phyloP scores from a whole-genome alignment of 2,888 invertebrate species.

The Apotomis betuletana region DNA sequence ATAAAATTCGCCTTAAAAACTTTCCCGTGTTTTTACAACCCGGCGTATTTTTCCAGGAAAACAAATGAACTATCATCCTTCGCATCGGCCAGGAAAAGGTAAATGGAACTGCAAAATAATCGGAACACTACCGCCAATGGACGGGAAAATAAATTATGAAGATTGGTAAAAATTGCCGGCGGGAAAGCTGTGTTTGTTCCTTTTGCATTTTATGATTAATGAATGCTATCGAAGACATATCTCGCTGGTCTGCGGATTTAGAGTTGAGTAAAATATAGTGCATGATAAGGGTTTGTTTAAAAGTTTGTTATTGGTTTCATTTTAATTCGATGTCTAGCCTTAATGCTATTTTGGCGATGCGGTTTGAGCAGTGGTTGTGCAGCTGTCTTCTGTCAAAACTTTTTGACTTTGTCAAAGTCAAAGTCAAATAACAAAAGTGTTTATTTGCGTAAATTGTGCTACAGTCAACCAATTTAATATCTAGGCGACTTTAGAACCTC shows the following conservation, averaged over 20 bases:
- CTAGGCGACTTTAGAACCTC: no score
- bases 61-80: constrained; percentile 38
- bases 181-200: constrained; percentile 7
- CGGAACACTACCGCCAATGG: constrained; percentile 27
- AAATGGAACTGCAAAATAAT: constrained; percentile 34
- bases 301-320: neutral
- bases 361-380: no score
- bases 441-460: no score
- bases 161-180: constrained; percentile 23
- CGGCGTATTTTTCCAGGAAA: constrained; percentile 17
- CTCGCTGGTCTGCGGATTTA: constrained; percentile 1
- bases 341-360: no score
- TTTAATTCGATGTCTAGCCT: neutral
- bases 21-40: constrained; percentile 8
- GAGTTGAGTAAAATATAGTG: constrained; percentile 7
- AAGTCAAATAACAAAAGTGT: no score
- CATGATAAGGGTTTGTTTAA: neutral
- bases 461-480: no score
- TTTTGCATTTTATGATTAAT: constrained; percentile 25
- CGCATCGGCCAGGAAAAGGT: constrained; percentile 24
- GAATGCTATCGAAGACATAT: neutral
- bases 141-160: constrained; percentile 28
- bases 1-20: neutral
- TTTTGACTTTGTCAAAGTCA: no score
- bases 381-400: no score